Evolutionary conservation across 2,113 vertebrate genomes (phyloP), one percentile per base, ranked within the genome.

Genomic region (Paracanthobrama guichenoti): DNA sequence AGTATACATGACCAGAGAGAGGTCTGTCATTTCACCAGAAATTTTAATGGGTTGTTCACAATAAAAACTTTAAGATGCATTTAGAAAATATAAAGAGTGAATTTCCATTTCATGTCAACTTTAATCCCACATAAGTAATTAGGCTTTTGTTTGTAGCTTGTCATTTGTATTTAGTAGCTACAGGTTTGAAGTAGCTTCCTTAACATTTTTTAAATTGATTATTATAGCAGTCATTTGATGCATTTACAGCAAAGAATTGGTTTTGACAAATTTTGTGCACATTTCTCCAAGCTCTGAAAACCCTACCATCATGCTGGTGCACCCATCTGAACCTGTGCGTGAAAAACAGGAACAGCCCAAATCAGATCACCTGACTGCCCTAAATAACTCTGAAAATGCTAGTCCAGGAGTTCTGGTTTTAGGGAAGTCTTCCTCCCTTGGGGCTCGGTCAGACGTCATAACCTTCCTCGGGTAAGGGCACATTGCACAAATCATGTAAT

Each of bases 391-490:
- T 0, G 42, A 31, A 31, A 77, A 55, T 78, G 46, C 72, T 31
- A 64, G 26, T 35, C 78, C 84, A 76, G 69, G 48, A 55, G 28
- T 31, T 42, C 75, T 85, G 22, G 46, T 77, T 60, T 64, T 74
- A 85, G 14, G 67, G 20, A 60, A 39, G 79, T 46, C n/a, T 69
- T 20, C 83, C 28, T 24, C 66, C 16, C 26, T 83, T 71, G 83
- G 16, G 71, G 82, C 16, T 48, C 89, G 26, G 2, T 78, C 13
- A 48, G 53, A 83, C 66, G 78, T 88, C 8, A 22, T 90, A 79
- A 84, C 60, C 71, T 90, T 91, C 79, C 76, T 92, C 20, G 90
- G 91, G 93, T 94, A 86, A 91, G 90, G 69, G 22, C 24, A 62
- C 35, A 50, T 11, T 53, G 28, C 31, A 28, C 62, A 72, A 24